Evolutionary conservation across 2,113 vertebrate genomes (phyloP), one percentile per base, ranked within the genome.

Genomic region (Micronycteris hirsuta): DNA sequence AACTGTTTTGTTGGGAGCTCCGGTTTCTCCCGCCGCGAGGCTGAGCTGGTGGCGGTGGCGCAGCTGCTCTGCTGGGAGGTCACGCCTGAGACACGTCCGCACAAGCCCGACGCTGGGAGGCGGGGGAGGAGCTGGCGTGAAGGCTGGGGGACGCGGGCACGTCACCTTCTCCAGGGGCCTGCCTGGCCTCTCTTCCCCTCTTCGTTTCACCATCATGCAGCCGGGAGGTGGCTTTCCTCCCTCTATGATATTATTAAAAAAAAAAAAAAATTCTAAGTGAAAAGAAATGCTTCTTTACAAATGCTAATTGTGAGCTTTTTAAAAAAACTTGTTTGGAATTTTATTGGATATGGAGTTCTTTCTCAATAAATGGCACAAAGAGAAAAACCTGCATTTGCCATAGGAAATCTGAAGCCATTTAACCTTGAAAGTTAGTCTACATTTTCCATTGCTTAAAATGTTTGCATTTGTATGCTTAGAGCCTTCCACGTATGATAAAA

Each of bases 21-120:
- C 9, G 74, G 78, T 91, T 97, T 95, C 95, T 86, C 96, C 83
- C 65, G 70, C 90, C 52, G 13, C 76, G 16, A 36, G 88, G 96
- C 73, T 43, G 91, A 68, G 89, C 93, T 16, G 63, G 45, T n/a
- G 74, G 74, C 74, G 31, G 63, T 22, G 89, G 61, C 31, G 91
- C 97, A 96, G 96, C 98, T 97, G 96, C 95, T 95, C 97, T 96
- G 96, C 95, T 95, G 11, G 8, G 92, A 89, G 88, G 94, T 58
- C 95, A 54, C 19, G 82, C 93, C 93, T 24, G 63, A 86, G 82
- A 68, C 94, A 49, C 73, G 94, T 89, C 97, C 43, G 45, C 76
- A 91, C 94, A 96, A 19, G 94, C 92, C 56, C 31, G 33, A 54
- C 20, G n/a, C 7, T 17, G 93, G 28, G 8, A 5, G 10, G 24